These are phyloP conservation scores for Drosophila atripex DNA, from an alignment of 2,888 invertebrate species.

Conservation along the genomic window DNA sequence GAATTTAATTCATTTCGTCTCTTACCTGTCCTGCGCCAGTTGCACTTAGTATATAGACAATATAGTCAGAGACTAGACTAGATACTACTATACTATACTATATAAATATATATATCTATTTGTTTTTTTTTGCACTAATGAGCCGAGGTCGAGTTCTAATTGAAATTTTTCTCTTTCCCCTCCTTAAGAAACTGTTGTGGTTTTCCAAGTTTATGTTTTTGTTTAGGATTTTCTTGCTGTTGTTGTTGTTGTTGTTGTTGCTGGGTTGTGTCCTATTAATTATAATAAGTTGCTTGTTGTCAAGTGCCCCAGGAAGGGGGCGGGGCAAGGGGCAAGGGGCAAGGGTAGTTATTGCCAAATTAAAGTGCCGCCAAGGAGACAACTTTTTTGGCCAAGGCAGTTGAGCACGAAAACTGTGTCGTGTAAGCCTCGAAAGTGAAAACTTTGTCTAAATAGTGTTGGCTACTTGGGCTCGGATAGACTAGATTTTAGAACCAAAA, in stretches of 20 bases:
- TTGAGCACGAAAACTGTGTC: conserved; percentile 1
- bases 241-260: neutral
- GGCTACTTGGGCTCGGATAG: neutral
- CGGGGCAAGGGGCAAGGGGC: neutral
- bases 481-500: no score
- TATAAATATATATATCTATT: neutral
- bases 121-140: conserved; percentile 25
- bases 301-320: neutral
- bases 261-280: conserved; percentile 20
- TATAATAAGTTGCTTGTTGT: conserved; percentile 32
- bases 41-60: neutral
- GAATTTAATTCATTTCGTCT: conserved; percentile 21
- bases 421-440: conserved; percentile 1
- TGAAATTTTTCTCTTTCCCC: conserved; percentile 15
- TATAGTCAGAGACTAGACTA: neutral
- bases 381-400: conserved; percentile 23
- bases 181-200: conserved; percentile 10
- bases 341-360: conserved; percentile 14
- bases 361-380: conserved; percentile 25
- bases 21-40: neutral
- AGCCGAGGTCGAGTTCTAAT: conserved; percentile 29
- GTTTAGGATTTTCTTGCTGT: neutral
- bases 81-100: no score
- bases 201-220: neutral
- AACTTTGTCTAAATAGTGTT: neutral